Conservation (phyloP, 23 tunicate species). For the Styela clava region DNA sequence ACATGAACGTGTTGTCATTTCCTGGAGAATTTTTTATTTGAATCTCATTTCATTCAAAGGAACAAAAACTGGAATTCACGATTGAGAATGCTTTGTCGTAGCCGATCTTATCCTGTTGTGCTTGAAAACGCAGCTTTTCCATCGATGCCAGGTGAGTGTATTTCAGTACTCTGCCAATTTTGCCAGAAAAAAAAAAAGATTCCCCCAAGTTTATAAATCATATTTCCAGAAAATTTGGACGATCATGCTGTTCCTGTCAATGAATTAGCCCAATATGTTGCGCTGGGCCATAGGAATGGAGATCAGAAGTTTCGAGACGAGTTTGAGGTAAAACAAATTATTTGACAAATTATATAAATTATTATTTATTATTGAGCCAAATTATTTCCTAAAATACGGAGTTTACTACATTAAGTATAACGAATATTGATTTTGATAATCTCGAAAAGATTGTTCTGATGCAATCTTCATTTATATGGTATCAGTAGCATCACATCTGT, state of each 20-base stretch:
- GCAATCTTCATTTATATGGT: too few species aligned
- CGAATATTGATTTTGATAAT: too few species aligned
- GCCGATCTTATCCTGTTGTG: neutral
- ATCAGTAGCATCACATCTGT: too few species aligned
- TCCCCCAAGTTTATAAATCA: too few species aligned
- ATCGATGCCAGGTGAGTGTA: neutral
- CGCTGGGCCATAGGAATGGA: slow-evolving; percentile 49
- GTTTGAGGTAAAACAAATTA: slow-evolving; percentile 85
- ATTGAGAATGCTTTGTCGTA: neutral
- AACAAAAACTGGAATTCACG: neutral
- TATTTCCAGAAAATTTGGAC: slow-evolving; percentile 38
- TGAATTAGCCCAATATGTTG: slow-evolving; percentile 55
- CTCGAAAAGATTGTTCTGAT: too few species aligned
- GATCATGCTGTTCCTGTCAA: slow-evolving; percentile 42
- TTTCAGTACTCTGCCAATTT: too few species aligned
- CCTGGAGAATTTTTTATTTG: neutral
- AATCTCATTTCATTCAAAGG: neutral
- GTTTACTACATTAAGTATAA: too few species aligned
- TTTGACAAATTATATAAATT: too few species aligned
- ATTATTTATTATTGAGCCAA: too few species aligned
- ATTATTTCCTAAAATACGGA: too few species aligned
- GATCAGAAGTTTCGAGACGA: slow-evolving; percentile 64
- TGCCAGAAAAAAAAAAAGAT: too few species aligned
- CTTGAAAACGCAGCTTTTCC: neutral
- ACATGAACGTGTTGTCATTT: too few species aligned